phyloP scores from a whole-genome alignment of 2,797 vertebrate species.

The Siniperca obscura region DNA sequence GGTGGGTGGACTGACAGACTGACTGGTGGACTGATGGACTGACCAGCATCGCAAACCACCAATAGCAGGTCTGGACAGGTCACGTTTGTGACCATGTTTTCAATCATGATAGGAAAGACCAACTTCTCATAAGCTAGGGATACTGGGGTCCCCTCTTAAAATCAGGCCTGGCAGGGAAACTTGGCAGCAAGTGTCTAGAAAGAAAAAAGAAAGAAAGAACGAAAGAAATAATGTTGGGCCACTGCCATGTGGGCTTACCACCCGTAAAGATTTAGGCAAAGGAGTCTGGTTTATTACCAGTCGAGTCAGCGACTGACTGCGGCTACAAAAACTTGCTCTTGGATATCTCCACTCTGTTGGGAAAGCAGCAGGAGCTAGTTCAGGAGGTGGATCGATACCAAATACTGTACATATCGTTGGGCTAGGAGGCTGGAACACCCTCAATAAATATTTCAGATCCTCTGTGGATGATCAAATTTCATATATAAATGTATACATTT shows the following conservation, averaged over 20 bases:
- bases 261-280: neutral
- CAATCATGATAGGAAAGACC: neutral
- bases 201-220: too few species aligned
- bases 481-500: slow-evolving; percentile 6
- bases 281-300: neutral
- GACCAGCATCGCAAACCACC: neutral
- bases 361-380: neutral
- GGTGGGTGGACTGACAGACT: neutral
- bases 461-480: neutral
- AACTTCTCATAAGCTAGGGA: neutral
- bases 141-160: neutral
- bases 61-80: neutral
- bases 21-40: neutral
- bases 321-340: neutral
- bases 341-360: neutral
- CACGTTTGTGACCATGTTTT: neutral
- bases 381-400: neutral
- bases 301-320: neutral
- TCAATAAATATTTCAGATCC: neutral
- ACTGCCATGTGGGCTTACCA: neutral
- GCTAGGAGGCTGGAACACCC: neutral
- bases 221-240: neutral
- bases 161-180: neutral
- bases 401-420: neutral
- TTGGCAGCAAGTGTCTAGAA: neutral